Evolutionary conservation across 2,113 vertebrate species (phyloP), one percentile per base, ranked within the genome.

Genomic region (Physeter macrocephalus): DNA sequence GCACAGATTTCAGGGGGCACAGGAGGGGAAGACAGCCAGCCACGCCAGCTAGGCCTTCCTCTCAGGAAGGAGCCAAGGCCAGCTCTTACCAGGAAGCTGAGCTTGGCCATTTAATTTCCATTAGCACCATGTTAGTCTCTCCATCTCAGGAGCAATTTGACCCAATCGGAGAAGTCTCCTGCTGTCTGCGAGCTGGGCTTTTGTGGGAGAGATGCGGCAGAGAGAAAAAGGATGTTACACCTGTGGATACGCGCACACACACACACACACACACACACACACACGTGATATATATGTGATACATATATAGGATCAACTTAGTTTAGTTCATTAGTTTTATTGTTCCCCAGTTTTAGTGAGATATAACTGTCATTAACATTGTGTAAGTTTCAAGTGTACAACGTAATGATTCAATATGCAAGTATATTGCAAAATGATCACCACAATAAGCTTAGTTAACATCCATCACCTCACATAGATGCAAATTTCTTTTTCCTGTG

Each of bases 31-130:
- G 77, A 43, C 0, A 36, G 46, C 1, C 5, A 75, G 8, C 1
- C 15, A 43, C 57, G 18, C 57, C 82, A 86, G 36, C 67, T 25
- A 72, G 52, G 69, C 62, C 74, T 66, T 77, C 67, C 83, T 31
- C 13, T 57, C 86, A 72, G 64, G 69, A 93, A 93, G 61, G 6
- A 94, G 93, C 72, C 91, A 82, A 91, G 54, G 93, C 31, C 49
- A 80, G 83, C 61, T 93, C 75, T n/a, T 86, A 64, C 49, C 75
- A 94, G 94, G 91, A 93, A 74, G 27, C 84, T 46, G n/a, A 57
- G 59, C 17, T 49, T 41, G 69, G 41, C 43, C 78, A 31, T 83
- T 81, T 36, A 1, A 25, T 64, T 83, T 64, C 36, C 34, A 11
- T 52, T 29, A 64, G 43, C 11, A 25, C 10, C 31, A 31, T 11